These are phyloP conservation scores for Rhagonycha lutea DNA, from an alignment of 2,888 invertebrate species.

Conservation along the genomic window DNA sequence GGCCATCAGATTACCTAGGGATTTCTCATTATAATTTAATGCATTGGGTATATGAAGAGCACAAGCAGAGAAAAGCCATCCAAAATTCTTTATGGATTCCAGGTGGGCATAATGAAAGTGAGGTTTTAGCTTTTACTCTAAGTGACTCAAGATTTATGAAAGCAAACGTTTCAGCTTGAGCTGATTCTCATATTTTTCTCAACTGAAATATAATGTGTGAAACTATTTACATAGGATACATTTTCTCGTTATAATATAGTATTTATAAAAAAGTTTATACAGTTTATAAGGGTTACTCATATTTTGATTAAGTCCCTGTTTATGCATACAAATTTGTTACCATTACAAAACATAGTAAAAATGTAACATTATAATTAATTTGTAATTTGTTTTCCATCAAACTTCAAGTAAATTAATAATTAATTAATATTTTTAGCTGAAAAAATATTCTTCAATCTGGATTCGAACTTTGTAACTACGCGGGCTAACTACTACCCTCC, in stretches of 20 bases:
- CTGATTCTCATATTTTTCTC: not conserved
- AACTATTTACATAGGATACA: not conserved
- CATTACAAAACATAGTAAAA: not conserved
- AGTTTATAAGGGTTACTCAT: not conserved
- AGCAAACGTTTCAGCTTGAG: slow-evolving; percentile 21
- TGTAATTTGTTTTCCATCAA: not conserved
- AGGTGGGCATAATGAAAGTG: slow-evolving; percentile 29
- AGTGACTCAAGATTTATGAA: slow-evolving; percentile 29
- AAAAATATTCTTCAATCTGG: too few species aligned
- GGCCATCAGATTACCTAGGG: slow-evolving; percentile 24
- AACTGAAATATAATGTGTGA: not conserved
- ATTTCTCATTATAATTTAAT: slow-evolving; percentile 30
- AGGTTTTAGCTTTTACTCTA: slow-evolving; percentile 28
- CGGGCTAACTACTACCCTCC: too few species aligned
- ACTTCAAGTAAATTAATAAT: not conserved
- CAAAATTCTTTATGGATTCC: slow-evolving; percentile 22
- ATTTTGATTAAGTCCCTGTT: not conserved
- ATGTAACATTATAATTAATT: not conserved
- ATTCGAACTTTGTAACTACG: too few species aligned
- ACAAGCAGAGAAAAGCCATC: slow-evolving; percentile 17
- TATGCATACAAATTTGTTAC: not conserved
- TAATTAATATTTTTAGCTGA: too few species aligned
- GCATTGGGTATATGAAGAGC: slow-evolving; percentile 13
- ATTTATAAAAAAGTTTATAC: not conserved
- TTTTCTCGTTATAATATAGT: not conserved